A percentile compares a stretch with the other conserved stretches of the same genome.
These are phyloP conservation scores for Mellilla xanthometata DNA, from an alignment of 2,888 invertebrate genomes.

Conservation along the genomic window DNA sequence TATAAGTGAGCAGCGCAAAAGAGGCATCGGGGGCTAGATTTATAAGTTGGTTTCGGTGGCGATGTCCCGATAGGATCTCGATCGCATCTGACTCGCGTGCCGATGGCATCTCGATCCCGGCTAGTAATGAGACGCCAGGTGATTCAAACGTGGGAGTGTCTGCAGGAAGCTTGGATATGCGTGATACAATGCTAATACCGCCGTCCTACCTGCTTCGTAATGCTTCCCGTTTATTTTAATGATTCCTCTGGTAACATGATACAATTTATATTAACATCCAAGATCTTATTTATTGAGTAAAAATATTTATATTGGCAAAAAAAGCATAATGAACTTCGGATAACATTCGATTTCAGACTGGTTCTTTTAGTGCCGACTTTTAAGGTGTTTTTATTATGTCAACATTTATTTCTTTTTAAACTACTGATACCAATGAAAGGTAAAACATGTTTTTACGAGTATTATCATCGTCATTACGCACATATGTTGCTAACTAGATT, in stretches of 20 bases:
- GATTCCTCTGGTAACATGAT: constrained; percentile 7
- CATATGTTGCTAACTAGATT: no score
- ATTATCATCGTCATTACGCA: no score
- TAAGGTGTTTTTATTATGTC: constrained; percentile 7
- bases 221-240: constrained; percentile 19
- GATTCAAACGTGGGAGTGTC: constrained; percentile 29
- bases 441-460: no score
- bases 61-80: constrained; percentile 56
- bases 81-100: constrained; percentile 71
- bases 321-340: constrained; percentile 11
- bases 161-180: constrained; percentile 24
- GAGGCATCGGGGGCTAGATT: constrained; percentile 37
- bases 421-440: neutral
- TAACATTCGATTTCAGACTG: constrained; percentile 10
- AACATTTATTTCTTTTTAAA: neutral
- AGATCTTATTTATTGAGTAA: constrained; percentile 11
- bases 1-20: constrained; percentile 32
- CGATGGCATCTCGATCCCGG: constrained; percentile 63
- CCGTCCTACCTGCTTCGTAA: constrained; percentile 5
- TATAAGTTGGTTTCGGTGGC: constrained; percentile 45
- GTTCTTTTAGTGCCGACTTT: constrained; percentile 15
- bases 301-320: constrained; percentile 10
- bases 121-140: constrained; percentile 58
- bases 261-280: constrained; percentile 8
- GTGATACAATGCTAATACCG: constrained; percentile 31